phyloP scores from a whole-genome alignment of 1,140 invertebrate genomes.

The Lepidurus packardi region DNA sequence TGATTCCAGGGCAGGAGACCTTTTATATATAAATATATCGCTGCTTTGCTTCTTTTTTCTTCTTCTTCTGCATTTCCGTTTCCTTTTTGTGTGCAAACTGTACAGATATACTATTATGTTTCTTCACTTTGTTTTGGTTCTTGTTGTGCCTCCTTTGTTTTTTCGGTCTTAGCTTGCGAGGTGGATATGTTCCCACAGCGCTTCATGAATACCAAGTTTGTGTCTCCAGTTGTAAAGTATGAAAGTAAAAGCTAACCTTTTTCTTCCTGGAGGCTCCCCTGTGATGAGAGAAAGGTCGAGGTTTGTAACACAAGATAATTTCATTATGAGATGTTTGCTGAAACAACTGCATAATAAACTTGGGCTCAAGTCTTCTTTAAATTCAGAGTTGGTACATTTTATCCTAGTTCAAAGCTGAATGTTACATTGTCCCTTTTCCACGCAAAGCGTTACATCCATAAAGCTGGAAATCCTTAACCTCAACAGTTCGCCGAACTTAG shows the following conservation, averaged over 20 bases:
- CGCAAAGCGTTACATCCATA: no score
- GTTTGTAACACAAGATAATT: neutral
- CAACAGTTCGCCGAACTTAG: no score
- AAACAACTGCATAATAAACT: neutral
- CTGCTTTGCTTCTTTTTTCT: no score
- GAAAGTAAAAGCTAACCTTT: neutral
- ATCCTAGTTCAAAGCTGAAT: neutral
- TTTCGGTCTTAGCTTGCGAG: neutral
- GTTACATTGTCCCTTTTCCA: neutral
- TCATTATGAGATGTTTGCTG: neutral
- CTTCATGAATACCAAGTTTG: slow-evolving; percentile 15
- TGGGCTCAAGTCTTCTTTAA: neutral
- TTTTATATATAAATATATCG: neutral
- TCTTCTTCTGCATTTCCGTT: no score
- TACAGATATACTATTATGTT: neutral
- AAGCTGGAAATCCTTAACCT: no score
- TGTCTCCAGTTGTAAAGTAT: neutral
- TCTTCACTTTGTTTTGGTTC: neutral
- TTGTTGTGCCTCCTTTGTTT: neutral
- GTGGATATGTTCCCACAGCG: neutral
- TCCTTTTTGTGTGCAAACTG: neutral
- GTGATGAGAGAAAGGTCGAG: neutral
- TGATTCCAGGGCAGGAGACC: neutral
- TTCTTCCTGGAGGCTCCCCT: no score
- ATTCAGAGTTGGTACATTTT: neutral